Evolutionary conservation across 2,797 vertebrate species (phyloP), one percentile per base, ranked within the genome.

Genomic region (Catharus ustulatus): DNA sequence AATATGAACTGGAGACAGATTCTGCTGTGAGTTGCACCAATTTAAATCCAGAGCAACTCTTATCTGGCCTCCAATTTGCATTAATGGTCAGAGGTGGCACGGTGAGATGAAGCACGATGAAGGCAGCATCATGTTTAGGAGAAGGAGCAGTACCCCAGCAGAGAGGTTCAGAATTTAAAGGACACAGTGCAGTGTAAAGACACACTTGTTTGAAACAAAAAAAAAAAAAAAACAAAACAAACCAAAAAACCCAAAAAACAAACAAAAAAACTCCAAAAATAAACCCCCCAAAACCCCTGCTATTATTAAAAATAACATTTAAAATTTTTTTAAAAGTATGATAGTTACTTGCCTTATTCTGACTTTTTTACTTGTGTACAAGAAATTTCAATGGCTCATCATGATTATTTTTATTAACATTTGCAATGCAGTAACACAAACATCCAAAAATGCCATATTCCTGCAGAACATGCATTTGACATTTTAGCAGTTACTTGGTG

Each of bases 41-140:
- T 94, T 97, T 95, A 96, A 94, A 91, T 67, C 87, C 92, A 93
- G 87, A 96, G 71, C 59, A 78, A 79, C 84, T 84, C 87, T 84
- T 69, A 48, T 69, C 71, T 69, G 63, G 93, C 79, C 82, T 78
- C 87, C 82, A 88, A 84, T 95, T 93, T 94, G 94, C 90, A 95
- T 78, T 95, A 95, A 89, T 69, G 93, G 92, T 66, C 93, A 87
- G 84, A 90, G 76, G 78, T 78, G 84, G 84, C 75, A 94, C 75
- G 51, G 55, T 10, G 76, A 62, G 81, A 88, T 49, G 66, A 79
- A 81, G 69, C 73, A 51, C 2, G 1, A 45, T 7, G 43, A 29
- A 81, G 69, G 51, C 59, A 78, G 51, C 17, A 36, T 55, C 87
- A 57, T 13, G 42, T 45, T 86, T 1, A 2, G 45, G 34, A 26